Conservation (phyloP, 1,140 invertebrate species). For the Drosophila takahashii region DNA sequence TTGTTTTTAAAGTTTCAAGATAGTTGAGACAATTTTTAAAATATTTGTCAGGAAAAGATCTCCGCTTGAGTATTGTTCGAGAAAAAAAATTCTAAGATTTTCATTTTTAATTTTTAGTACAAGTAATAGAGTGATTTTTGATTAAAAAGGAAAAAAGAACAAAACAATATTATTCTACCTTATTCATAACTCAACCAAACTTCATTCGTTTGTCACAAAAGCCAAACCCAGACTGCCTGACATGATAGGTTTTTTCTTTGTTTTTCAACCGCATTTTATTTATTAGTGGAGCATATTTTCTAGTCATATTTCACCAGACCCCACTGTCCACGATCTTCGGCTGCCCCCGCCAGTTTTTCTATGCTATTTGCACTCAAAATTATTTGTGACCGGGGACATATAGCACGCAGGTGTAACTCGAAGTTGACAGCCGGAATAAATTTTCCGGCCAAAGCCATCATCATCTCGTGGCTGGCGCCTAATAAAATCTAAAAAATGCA, state of each 20-base stretch:
- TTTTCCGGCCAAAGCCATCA: conserved; percentile 7
- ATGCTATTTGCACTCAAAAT: conserved; percentile 11
- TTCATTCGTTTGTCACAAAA: conserved; percentile 20
- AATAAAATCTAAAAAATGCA: conserved; percentile 57
- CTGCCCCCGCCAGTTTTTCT: neutral
- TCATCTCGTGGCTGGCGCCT: conserved; percentile 8
- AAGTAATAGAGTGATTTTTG: too few relatives aligned
- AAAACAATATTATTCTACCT: neutral
- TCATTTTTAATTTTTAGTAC: too few relatives aligned
- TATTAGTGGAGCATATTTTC: conserved; percentile 57
- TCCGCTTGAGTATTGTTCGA: too few relatives aligned
- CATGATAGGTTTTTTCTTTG: conserved; percentile 1
- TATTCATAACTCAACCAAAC: conserved; percentile 7
- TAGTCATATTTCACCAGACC: conserved; percentile 58
- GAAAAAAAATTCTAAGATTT: too few relatives aligned
- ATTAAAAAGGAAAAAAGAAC: neutral
- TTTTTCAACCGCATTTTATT: conserved; percentile 36
- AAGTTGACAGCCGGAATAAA: conserved; percentile 46
- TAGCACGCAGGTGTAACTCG: conserved; percentile 50
- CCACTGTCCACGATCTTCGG: conserved; percentile 22
- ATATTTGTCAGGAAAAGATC: too few relatives aligned
- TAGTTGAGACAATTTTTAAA: too few relatives aligned
- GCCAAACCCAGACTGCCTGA: conserved; percentile 17
- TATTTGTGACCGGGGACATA: conserved; percentile 35
- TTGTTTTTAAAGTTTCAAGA: too few relatives aligned